These are phyloP conservation scores for Drosophila dunni DNA, from an alignment of 1,140 invertebrate species.

Conservation along the genomic window DNA sequence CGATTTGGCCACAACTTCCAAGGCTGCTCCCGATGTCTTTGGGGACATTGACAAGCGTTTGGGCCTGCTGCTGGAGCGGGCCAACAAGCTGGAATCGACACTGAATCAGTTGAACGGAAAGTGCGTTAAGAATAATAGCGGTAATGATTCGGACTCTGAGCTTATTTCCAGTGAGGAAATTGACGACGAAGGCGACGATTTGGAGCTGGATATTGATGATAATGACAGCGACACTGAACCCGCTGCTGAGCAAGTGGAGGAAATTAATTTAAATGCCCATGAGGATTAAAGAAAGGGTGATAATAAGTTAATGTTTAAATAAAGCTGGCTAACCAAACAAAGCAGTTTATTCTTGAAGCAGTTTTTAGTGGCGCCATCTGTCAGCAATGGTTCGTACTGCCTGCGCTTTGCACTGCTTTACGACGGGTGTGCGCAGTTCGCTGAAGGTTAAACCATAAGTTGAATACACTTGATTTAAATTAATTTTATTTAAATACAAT, in stretches of 20 bases:
- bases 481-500: neutral
- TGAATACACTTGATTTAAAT: neutral
- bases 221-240: neutral
- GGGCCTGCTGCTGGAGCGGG: slow-evolving; percentile 18
- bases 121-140: neutral
- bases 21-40: slow-evolving; percentile 4
- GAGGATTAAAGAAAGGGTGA: neutral
- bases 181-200: slow-evolving; percentile 4
- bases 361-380: neutral
- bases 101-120: slow-evolving; percentile 21
- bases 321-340: neutral
- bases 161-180: neutral
- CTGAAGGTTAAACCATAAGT: too few species aligned
- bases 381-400: neutral
- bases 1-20: neutral
- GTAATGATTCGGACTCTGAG: neutral
- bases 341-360: neutral
- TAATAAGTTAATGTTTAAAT: neutral
- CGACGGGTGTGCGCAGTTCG: neutral
- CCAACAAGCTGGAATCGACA: slow-evolving; percentile 27
- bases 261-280: slow-evolving; percentile 1
- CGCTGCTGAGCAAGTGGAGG: neutral
- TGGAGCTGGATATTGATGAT: neutral
- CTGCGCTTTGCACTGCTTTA: neutral
- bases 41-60: slow-evolving; percentile 35